A percentile compares a stretch with the other conserved stretches of the same genome.
Conservation (phyloP, 2,113 vertebrate species). For the Epinephelus lanceolatus region DNA sequence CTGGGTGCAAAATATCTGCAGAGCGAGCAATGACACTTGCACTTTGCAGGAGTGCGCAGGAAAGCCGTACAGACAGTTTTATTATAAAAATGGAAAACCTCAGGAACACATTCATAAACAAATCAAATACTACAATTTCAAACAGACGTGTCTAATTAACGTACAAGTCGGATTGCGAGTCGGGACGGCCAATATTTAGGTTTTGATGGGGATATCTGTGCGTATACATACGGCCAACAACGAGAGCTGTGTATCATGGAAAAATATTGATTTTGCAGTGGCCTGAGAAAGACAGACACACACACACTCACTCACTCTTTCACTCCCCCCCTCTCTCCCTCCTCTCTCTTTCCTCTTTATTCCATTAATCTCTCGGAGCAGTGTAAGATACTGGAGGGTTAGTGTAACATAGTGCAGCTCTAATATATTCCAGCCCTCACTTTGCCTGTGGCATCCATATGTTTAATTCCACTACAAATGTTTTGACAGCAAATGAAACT, state of each 20-base stretch:
- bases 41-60: constrained; percentile 24
- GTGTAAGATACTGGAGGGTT: constrained; percentile 80
- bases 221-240: constrained; percentile 25
- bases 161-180: constrained; percentile 16
- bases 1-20: constrained; percentile 49
- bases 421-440: constrained; percentile 79
- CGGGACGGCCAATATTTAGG: constrained; percentile 57
- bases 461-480: constrained; percentile 83
- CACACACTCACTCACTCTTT: constrained; percentile 32
- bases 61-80: constrained; percentile 7
- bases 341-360: constrained; percentile 57
- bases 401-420: constrained; percentile 75
- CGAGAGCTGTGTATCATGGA: constrained; percentile 58
- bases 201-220: constrained; percentile 58
- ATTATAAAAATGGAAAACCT: constrained; percentile 24
- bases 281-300: constrained; percentile 70
- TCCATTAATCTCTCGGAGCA: constrained; percentile 78
- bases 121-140: constrained; percentile 77
- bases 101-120: constrained; percentile 56
- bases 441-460: constrained; percentile 81
- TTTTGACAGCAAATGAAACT: constrained; percentile 80
- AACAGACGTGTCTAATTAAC: constrained; percentile 40
- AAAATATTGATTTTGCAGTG: constrained; percentile 77
- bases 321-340: background rate
- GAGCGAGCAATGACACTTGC: constrained; percentile 48